A percentile compares a stretch with the other conserved stretches of the same genome.
Conservation (phyloP, 2,113 vertebrate genomes). For the Cavia aperea region DNA sequence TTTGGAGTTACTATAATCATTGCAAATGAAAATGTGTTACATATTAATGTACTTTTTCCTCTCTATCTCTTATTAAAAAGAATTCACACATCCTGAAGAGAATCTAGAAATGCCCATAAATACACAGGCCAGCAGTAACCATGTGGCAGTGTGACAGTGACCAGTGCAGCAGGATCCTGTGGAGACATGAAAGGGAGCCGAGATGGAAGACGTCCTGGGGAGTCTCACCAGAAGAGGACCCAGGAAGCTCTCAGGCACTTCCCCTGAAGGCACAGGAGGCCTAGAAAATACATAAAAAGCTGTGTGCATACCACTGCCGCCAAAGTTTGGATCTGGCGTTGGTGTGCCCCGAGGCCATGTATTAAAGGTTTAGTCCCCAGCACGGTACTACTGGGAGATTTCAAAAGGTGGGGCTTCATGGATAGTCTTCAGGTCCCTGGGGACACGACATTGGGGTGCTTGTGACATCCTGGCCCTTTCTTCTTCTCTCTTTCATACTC, state of each 20-base stretch:
- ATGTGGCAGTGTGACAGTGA: rapidly evolving
- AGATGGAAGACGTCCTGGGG: background rate
- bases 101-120: background rate
- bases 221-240: background rate
- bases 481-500: background rate
- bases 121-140: background rate
- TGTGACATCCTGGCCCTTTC: background rate
- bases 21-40: background rate
- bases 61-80: background rate
- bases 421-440: background rate
- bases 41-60: background rate
- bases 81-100: background rate
- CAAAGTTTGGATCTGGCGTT: background rate
- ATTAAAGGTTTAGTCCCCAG: background rate
- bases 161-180: background rate
- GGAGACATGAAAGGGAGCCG: background rate
- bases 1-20: background rate
- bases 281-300: background rate
- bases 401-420: background rate
- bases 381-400: background rate
- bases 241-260: background rate
- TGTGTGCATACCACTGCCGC: background rate
- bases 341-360: background rate
- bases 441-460: background rate
- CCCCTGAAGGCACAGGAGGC: background rate